These are phyloP conservation scores for Cantharis nigra DNA, from an alignment of 2,888 invertebrate genomes.

Conservation along the genomic window DNA sequence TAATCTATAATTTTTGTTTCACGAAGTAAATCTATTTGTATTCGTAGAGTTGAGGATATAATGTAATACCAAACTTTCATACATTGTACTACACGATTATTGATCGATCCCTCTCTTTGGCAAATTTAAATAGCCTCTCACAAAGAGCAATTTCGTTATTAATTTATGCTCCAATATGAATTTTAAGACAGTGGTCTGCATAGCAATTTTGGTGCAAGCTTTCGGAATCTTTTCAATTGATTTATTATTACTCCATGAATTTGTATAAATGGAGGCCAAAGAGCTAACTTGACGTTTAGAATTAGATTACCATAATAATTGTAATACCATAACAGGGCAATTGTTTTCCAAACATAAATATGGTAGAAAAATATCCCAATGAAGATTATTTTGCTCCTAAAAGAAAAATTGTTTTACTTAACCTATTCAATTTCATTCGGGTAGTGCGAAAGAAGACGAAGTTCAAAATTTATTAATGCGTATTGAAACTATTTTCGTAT, in stretches of 20 bases:
- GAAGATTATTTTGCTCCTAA: neutral
- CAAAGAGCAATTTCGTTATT: neutral
- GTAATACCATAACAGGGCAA: neutral
- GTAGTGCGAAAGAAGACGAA: neutral
- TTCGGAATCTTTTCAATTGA: neutral
- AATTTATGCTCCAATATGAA: neutral
- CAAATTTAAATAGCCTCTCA: neutral
- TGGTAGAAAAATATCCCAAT: neutral
- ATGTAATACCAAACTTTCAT: neutral
- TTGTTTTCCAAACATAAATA: neutral
- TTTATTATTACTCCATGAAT: neutral
- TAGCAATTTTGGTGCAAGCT: neutral
- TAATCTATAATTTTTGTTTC: neutral
- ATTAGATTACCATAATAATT: neutral
- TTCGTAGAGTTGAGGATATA: neutral
- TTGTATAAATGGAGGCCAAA: neutral
- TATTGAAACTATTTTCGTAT: neutral
- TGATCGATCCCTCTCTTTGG: neutral
- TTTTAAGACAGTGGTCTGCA: neutral
- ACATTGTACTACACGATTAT: neutral
- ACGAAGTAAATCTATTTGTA: neutral
- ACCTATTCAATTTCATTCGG: neutral
- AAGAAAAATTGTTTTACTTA: neutral
- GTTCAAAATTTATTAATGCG: neutral
- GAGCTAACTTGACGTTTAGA: neutral